phyloP scores from a whole-genome alignment of 2,113 vertebrate genomes.

The Dasyurus viverrinus region DNA sequence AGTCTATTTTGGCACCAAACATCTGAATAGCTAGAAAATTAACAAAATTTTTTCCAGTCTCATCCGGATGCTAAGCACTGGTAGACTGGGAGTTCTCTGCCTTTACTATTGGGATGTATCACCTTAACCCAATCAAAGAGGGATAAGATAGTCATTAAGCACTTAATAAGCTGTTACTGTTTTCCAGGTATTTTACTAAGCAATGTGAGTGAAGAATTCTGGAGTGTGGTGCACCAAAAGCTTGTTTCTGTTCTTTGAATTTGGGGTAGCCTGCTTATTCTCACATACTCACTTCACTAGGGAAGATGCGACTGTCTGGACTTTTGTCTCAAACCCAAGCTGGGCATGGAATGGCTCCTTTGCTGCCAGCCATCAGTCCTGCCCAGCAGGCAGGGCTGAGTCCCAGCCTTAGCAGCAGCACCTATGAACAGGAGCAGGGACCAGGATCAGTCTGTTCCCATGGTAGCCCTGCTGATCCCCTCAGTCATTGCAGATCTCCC shows the following conservation, averaged over 20 bases:
- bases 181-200: not conserved
- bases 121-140: not conserved
- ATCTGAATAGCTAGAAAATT: not conserved
- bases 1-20: constrained; percentile 7
- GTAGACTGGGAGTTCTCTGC: not conserved
- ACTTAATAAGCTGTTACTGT: not conserved
- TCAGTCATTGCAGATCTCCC: not conserved
- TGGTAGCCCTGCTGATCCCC: not conserved
- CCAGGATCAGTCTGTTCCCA: not conserved
- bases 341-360: not conserved
- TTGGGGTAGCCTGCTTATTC: not conserved
- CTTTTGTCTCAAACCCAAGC: constrained; percentile 44
- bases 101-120: not conserved
- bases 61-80: constrained; percentile 19
- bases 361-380: not conserved
- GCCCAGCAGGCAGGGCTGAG: not conserved
- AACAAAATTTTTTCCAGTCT: constrained; percentile 21
- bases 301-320: not conserved
- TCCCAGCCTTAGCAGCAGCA: not conserved
- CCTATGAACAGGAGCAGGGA: not conserved
- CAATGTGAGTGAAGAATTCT: not conserved
- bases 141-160: not conserved
- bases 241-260: not conserved
- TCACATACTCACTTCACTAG: not conserved
- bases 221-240: not conserved